Evolutionary conservation across 2,113 vertebrate genomes (phyloP).

Genomic region (Climacteris rufus): DNA sequence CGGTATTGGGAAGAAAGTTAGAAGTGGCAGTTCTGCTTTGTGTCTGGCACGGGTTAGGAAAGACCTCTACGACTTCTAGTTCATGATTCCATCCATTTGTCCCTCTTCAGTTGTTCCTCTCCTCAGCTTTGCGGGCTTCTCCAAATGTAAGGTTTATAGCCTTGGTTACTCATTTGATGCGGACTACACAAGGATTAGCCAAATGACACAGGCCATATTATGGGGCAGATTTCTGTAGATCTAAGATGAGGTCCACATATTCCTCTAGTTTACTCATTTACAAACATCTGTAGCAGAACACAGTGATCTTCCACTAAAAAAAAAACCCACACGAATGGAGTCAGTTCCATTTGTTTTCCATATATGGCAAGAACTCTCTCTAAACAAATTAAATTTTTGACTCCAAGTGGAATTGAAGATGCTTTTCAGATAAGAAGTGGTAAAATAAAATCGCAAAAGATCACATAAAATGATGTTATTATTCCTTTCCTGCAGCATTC

Average conservation of each 20-base stretch:
- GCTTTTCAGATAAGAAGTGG: constrained; percentile 59
- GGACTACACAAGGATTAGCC: not conserved
- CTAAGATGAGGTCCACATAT: not conserved
- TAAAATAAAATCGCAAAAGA: constrained; percentile 48
- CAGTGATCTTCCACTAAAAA: constrained; percentile 10
- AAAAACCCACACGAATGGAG: not conserved
- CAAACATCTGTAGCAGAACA: constrained; percentile 49
- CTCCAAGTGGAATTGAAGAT: constrained; percentile 41
- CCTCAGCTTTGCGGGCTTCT: not conserved
- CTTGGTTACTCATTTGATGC: not conserved
- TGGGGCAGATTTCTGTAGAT: not conserved
- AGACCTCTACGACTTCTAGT: not conserved
- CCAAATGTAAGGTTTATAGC: not conserved
- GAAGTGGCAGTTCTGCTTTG: not conserved
- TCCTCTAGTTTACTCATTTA: constrained; percentile 13
- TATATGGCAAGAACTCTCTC: constrained; percentile 43
- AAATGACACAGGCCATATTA: not conserved
- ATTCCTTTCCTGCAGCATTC: constrained; percentile 44
- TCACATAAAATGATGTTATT: constrained; percentile 59
- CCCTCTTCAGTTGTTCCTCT: not conserved
- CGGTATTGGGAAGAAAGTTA: not conserved
- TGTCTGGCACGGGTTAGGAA: not conserved
- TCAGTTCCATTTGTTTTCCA: constrained; percentile 46
- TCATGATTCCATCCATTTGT: not conserved
- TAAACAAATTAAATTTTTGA: constrained; percentile 55